Percentiles rank a stretch among this genome's conserved stretches.
Evolutionary conservation across 2,888 invertebrate species (phyloP).

Genomic region (Heterodera filipjevi): DNA sequence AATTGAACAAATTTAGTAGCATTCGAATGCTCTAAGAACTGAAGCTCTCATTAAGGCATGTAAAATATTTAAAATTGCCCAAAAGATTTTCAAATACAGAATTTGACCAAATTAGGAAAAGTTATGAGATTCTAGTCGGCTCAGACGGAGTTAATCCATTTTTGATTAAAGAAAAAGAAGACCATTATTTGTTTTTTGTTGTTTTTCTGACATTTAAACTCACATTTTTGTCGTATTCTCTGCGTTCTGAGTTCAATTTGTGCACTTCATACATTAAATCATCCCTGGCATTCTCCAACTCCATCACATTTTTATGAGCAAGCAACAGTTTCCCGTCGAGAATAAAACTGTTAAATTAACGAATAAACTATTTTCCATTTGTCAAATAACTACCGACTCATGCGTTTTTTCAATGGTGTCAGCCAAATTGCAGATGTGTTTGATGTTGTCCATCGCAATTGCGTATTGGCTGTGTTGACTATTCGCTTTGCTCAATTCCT

Average conservation of each 20-base stretch:
- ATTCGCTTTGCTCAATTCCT: conserved; percentile 87
- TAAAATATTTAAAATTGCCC: no score
- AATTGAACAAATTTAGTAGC: no score
- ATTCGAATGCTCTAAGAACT: no score
- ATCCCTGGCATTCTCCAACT: conserved; percentile 93
- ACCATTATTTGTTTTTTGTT: no score
- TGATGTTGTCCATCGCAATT: conserved; percentile 94
- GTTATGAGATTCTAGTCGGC: no score
- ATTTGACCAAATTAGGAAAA: no score
- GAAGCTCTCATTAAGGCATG: no score
- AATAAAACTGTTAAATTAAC: conserved; percentile 74
- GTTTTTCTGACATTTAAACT: no score
- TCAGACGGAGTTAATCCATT: no score
- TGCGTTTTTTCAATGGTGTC: conserved; percentile 92
- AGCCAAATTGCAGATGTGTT: conserved; percentile 95
- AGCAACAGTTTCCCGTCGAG: conserved; percentile 90
- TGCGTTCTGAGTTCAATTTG: conserved; percentile 74
- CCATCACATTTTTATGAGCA: conserved; percentile 87
- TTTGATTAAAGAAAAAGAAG: no score
- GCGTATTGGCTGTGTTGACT: conserved; percentile 91
- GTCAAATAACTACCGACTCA: conserved; percentile 61
- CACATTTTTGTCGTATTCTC: conserved; percentile 58
- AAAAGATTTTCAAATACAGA: no score
- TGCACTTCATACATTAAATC: conserved; percentile 91
- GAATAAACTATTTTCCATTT: not conserved